Base-by-base conservation (phyloP, 2,113 vertebrate genomes). In the Callopanchax toddi region DNA sequence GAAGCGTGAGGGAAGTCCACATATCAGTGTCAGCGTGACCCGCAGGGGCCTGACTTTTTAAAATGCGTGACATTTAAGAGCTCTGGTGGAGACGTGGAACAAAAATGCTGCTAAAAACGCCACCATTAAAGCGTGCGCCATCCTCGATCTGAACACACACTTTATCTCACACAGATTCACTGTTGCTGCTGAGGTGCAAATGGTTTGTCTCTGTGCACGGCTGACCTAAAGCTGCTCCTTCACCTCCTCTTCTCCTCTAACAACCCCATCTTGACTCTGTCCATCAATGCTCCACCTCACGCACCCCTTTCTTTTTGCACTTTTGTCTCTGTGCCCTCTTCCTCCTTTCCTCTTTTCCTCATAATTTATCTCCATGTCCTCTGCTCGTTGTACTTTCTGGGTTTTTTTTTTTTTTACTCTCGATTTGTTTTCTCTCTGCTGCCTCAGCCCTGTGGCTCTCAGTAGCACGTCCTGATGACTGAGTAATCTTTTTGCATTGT, bases 141-240 rank as follows among this genome's bases (percentile, higher is more conserved):
- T 83, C 73, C 65, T 66, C 55, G 25, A 76, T 60, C 36, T 84
- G 82, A 72, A 73, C 40, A 48, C 50, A 53, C 70, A 57, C 49
- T 4, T 29, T 40, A 43, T 44, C 48, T 52, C 53, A 46, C 55
- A 52, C 26, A 37, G 67, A 73, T 60, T 80, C 78, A 81, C 76
- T 48, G 72, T 55, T 69, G 66, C 76, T 67, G 65, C 78, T 44
- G 78, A 90, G 88, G 89, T 91, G 88, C 79, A 90, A 91, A 91
- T 88, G 87, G 86, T 80, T 79, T 76, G 81, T 71, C 79, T 84
- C 78, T 69, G 42, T 76, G 81, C 88, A 79, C 87, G 81, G 81
- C 60, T 81, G 85, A 82, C 79, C 74, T 78, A 76, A 74, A 32
- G 16, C 59, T 60, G 81, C 79, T 86, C 75, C 67, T 71, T 85